Percentiles rank a stretch among this genome's conserved stretches.
Evolutionary conservation across 2,797 vertebrate genomes (phyloP).

Genomic region (Austrolebias charrua): DNA sequence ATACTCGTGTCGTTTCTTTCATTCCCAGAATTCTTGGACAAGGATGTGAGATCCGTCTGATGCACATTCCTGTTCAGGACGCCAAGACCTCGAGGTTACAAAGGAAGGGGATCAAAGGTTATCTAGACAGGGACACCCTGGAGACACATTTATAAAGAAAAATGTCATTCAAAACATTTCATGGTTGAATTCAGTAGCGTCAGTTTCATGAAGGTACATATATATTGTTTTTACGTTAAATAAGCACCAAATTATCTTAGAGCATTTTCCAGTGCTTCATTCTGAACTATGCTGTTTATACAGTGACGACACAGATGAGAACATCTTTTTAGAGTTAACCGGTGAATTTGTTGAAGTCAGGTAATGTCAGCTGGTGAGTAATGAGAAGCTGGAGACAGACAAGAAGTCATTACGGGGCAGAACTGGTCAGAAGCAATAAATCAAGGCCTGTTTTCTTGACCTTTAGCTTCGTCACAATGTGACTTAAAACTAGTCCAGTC

Average conservation of each 20-base stretch:
- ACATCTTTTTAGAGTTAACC: not conserved
- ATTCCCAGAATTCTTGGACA: constrained; percentile 46
- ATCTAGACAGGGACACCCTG: constrained; percentile 13
- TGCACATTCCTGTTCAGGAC: constrained; percentile 42
- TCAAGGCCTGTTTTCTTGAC: not conserved
- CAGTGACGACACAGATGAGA: not conserved
- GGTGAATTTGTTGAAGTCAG: not conserved
- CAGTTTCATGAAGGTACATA: not conserved
- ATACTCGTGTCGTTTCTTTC: constrained; percentile 37
- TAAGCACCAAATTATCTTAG: not conserved
- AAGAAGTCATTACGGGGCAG: not conserved
- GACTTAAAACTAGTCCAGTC: not conserved
- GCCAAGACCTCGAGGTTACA: constrained; percentile 18
- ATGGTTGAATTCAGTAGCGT: not conserved
- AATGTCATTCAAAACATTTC: too few species aligned
- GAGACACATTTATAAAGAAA: not conserved
- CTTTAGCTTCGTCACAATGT: not conserved
- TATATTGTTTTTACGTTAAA: not conserved
- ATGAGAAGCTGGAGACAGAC: constrained; percentile 1
- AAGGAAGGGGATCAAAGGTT: not conserved
- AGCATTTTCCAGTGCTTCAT: not conserved
- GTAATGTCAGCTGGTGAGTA: not conserved
- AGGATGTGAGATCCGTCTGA: constrained; percentile 38
- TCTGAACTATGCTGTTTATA: not conserved
- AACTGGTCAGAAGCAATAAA: not conserved